A percentile compares a stretch with the other conserved stretches of the same genome.
phyloP scores from a whole-genome alignment of 2,797 vertebrate genomes.

The Falco concolor region DNA sequence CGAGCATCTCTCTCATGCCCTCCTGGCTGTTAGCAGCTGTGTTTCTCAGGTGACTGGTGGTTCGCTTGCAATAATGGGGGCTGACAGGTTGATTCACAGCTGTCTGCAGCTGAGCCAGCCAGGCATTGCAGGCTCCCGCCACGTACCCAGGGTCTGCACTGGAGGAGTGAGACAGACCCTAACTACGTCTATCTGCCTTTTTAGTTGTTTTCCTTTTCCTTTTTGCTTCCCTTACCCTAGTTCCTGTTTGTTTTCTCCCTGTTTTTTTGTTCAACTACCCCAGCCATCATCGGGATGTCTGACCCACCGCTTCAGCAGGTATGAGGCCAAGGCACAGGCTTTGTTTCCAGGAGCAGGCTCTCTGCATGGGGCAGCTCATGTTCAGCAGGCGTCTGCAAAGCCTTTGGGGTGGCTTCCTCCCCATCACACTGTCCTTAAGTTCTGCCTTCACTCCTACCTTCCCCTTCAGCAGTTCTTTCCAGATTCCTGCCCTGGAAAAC shows the following conservation, averaged over 20 bases:
- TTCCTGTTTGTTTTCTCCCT: background rate
- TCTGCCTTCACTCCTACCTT: background rate
- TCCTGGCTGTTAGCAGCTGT: background rate
- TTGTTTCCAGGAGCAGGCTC: background rate
- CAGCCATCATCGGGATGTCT: background rate
- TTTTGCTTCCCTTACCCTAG: background rate
- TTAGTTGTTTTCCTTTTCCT: background rate
- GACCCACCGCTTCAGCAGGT: background rate
- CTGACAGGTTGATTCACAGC: background rate
- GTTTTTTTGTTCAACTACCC: accelerated
- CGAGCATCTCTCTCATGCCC: background rate
- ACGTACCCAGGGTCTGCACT: accelerated
- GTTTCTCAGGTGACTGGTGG: background rate
- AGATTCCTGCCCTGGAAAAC: background rate
- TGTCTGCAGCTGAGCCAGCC: background rate
- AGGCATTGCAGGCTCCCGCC: background rate
- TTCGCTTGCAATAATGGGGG: background rate
- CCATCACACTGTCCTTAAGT: background rate
- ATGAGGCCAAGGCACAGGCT: background rate
- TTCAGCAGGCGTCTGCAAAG: background rate
- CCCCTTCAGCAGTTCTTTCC: background rate
- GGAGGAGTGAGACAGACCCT: background rate
- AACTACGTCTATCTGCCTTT: background rate
- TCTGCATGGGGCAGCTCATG: background rate
- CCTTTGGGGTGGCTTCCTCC: background rate